A percentile compares a stretch with the other conserved stretches of the same genome.
These are phyloP conservation scores for Cephus nigrinus DNA, from an alignment of 2,888 invertebrate species.

Conservation along the genomic window DNA sequence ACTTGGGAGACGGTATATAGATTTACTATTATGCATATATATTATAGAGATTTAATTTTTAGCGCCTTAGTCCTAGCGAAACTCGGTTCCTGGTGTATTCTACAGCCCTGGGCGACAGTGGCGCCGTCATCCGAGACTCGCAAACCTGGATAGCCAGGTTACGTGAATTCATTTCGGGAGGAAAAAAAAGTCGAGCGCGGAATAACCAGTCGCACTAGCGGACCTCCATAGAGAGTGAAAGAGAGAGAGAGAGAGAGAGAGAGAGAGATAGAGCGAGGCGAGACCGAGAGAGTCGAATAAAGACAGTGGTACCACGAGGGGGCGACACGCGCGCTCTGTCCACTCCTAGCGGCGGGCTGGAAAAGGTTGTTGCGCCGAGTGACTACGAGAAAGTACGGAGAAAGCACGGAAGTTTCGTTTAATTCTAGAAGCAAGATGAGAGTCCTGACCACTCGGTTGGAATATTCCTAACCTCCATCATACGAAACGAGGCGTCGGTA, in stretches of 20 bases:
- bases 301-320: neutral
- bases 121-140: neutral
- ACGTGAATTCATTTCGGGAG: neutral
- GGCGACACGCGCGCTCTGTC: neutral
- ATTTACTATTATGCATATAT: neutral
- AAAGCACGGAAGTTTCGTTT: slow-evolving; percentile 16
- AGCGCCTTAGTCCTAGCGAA: neutral
- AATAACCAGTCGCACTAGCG: neutral
- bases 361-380: slow-evolving; percentile 16
- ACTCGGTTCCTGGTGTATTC: neutral
- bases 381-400: slow-evolving; percentile 30
- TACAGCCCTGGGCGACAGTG: neutral
- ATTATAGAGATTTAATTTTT: neutral
- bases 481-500: neutral
- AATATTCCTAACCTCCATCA: neutral
- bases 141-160: neutral
- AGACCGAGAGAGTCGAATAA: slow-evolving; percentile 14
- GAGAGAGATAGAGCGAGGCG: slow-evolving; percentile 16
- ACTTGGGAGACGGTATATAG: neutral
- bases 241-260: slow-evolving; percentile 5
- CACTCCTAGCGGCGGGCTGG: slow-evolving; percentile 5
- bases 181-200: neutral
- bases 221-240: neutral
- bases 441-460: neutral
- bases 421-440: neutral